Percentiles rank a stretch among this genome's conserved stretches.
phyloP scores from a whole-genome alignment of 2,888 invertebrate genomes.

The Lycia hirtaria region DNA sequence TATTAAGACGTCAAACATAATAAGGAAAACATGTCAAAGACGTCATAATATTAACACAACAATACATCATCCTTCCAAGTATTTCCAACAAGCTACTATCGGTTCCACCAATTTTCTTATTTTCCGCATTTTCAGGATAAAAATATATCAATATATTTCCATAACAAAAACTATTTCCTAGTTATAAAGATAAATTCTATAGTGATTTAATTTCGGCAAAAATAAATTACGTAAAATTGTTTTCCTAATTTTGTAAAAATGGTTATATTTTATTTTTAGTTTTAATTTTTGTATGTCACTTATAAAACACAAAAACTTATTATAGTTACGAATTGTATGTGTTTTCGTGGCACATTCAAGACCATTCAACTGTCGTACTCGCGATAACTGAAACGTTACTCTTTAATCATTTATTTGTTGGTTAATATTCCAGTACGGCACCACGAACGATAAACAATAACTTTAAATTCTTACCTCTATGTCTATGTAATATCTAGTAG shows the following conservation, averaged over 20 bases:
- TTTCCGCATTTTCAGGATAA: not conserved
- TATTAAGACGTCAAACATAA: not conserved
- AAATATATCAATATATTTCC: no score
- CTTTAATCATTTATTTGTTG: slow-evolving; percentile 24
- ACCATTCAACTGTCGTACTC: slow-evolving; percentile 20
- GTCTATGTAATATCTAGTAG: not conserved
- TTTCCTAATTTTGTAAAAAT: no score
- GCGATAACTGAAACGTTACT: slow-evolving; percentile 26
- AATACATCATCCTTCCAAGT: not conserved
- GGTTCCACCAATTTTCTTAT: not conserved
- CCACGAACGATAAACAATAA: slow-evolving; percentile 2
- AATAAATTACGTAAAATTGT: no score
- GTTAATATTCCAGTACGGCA: slow-evolving; percentile 24
- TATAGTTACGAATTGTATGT: not conserved
- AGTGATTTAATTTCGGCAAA: no score
- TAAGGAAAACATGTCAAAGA: not conserved
- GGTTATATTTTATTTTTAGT: no score
- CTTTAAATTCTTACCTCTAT: not conserved
- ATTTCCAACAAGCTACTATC: not conserved
- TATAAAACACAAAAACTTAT: no score
- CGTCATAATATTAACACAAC: not conserved
- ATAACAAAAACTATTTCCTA: no score
- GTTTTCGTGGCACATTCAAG: slow-evolving; percentile 6
- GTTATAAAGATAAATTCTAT: no score
- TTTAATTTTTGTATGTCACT: no score